Percentiles rank a stretch among this genome's conserved stretches.
Conservation (phyloP, 2,797 vertebrate species). For the Mus minutoides region DNA sequence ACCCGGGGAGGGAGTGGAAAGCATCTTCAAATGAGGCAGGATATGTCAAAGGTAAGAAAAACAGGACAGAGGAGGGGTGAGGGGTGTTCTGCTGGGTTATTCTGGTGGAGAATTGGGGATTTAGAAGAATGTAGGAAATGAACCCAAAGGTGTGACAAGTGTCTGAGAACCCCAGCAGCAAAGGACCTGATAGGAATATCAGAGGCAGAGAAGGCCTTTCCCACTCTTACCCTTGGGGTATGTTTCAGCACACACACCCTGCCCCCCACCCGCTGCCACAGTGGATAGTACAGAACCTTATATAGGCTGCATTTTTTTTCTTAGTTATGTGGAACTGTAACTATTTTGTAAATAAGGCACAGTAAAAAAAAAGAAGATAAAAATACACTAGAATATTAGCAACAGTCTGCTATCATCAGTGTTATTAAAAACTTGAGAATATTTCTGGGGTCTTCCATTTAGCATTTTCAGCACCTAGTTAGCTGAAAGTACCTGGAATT, state of each 20-base stretch:
- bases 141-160: background rate
- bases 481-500: too few species aligned
- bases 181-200: background rate
- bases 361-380: background rate
- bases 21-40: background rate
- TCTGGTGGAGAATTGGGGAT: background rate
- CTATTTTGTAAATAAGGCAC: background rate
- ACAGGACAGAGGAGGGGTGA: background rate
- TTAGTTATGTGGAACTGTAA: background rate
- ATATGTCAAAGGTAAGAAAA: background rate
- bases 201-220: background rate
- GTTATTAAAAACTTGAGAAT: background rate
- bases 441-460: background rate
- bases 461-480: background rate
- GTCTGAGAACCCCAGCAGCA: background rate
- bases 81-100: background rate
- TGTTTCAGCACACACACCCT: fast-evolving
- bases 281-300: background rate
- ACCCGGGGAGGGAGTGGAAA: background rate
- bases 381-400: background rate
- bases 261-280: background rate
- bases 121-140: background rate
- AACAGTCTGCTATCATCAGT: background rate
- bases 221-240: fast-evolving
- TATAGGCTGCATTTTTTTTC: too few species aligned